A percentile compares a stretch with the other conserved stretches of the same genome.
Evolutionary conservation across 2,113 vertebrate species (phyloP).

Genomic region (Mugil cephalus): DNA sequence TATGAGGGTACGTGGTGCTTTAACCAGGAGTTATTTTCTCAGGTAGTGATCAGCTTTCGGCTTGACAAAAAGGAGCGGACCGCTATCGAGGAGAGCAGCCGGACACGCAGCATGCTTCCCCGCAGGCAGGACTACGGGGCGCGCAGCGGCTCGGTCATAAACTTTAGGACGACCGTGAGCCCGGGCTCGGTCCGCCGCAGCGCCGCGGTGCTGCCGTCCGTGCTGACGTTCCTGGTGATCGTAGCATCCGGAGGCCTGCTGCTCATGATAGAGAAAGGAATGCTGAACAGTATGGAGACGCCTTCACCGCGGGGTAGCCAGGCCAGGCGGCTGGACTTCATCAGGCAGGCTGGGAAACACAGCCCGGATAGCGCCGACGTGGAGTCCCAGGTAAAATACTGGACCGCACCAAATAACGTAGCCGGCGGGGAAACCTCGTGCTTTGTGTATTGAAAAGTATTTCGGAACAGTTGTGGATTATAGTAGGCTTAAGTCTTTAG

Average conservation of each 20-base stretch:
- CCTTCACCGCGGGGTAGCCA: constrained; percentile 78
- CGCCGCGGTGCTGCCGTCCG: constrained; percentile 89
- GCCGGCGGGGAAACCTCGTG: no score
- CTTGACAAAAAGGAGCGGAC: no score
- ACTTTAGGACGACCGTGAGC: constrained; percentile 62
- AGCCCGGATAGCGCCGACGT: constrained; percentile 72
- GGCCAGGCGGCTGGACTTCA: constrained; percentile 47
- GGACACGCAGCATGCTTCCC: constrained; percentile 60
- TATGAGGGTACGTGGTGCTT: constrained; percentile 62
- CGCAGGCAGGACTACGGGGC: constrained; percentile 63
- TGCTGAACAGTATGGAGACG: constrained; percentile 90
- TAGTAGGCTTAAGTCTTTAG: background rate
- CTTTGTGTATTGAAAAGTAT: no score
- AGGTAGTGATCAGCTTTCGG: background rate
- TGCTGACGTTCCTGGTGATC: constrained; percentile 96
- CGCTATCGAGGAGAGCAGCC: background rate
- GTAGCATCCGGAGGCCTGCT: constrained; percentile 95
- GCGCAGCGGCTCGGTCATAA: constrained; percentile 55
- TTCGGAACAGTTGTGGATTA: constrained; percentile 8
- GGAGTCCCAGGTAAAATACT: constrained; percentile 83
- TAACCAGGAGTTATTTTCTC: background rate
- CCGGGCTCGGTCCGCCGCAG: constrained; percentile 68
- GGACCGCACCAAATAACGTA: no score
- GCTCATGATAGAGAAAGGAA: constrained; percentile 96
- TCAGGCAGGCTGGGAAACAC: constrained; percentile 17